Conservation (phyloP, 1,140 invertebrate genomes). For the Cydia pomonella region DNA sequence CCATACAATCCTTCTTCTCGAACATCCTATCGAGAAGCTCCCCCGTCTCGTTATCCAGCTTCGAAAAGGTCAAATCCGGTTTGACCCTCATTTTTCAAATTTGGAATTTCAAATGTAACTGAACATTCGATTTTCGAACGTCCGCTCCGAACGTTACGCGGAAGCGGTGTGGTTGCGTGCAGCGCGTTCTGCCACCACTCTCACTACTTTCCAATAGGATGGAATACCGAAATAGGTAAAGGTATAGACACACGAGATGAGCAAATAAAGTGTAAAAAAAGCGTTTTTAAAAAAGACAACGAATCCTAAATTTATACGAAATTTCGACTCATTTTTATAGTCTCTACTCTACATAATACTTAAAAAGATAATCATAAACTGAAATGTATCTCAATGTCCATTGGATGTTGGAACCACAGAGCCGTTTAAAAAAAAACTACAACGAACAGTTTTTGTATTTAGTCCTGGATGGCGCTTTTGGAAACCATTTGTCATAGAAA, state of each 20-base stretch:
- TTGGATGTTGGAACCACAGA: too few species aligned
- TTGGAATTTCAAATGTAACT: conserved; percentile 34
- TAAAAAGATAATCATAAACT: too few species aligned
- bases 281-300: too few species aligned
- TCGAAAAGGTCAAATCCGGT: conserved; percentile 80
- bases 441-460: too few species aligned
- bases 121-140: conserved; percentile 35
- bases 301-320: too few species aligned
- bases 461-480: too few species aligned
- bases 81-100: conserved; percentile 65
- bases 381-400: too few species aligned
- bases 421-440: too few species aligned
- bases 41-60: conserved; percentile 82
- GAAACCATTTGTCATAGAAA: too few species aligned
- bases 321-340: too few species aligned
- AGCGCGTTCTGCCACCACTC: conserved; percentile 52
- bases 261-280: neutral
- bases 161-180: conserved; percentile 60
- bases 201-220: conserved; percentile 42
- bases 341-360: too few species aligned
- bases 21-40: conserved; percentile 85
- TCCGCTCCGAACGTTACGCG: conserved; percentile 37
- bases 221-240: conserved; percentile 4
- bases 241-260: neutral
- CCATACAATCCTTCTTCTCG: conserved; percentile 84